These are phyloP conservation scores for Neelides sp. DNA, from an alignment of 1,140 invertebrate genomes.

Conservation along the genomic window DNA sequence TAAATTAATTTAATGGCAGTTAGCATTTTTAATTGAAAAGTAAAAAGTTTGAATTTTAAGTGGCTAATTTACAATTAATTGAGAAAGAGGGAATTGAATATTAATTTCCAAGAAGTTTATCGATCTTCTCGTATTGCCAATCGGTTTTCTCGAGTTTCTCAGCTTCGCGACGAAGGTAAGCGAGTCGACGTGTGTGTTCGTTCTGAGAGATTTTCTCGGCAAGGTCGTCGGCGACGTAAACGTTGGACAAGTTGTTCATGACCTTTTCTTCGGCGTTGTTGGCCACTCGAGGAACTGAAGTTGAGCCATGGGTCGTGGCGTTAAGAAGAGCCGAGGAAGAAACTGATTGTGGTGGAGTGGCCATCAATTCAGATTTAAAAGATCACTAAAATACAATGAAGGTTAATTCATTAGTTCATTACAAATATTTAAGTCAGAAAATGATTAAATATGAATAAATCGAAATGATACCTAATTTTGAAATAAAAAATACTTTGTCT, in stretches of 20 bases:
- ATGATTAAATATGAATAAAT: too few relatives aligned
- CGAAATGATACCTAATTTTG: too few relatives aligned
- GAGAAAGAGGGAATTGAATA: too few relatives aligned
- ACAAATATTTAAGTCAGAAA: too few relatives aligned
- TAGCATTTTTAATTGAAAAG: neutral
- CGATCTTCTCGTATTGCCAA: slow-evolving; percentile 28
- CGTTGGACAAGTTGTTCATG: slow-evolving; percentile 5
- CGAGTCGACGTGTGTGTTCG: slow-evolving; percentile 24
- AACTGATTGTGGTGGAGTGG: too few relatives aligned
- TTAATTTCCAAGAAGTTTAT: slow-evolving; percentile 28
- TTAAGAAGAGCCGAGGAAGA: too few relatives aligned
- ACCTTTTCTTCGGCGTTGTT: slow-evolving; percentile 18
- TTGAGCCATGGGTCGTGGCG: too few relatives aligned
- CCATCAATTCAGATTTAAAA: too few relatives aligned
- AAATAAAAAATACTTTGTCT: too few relatives aligned
- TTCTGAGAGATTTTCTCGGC: slow-evolving; percentile 7
- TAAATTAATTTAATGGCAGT: neutral
- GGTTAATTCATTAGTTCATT: too few relatives aligned
- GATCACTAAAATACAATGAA: too few relatives aligned
- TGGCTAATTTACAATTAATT: neutral
- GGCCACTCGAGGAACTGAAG: too few relatives aligned
- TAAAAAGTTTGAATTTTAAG: neutral
- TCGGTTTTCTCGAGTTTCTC: slow-evolving; percentile 27
- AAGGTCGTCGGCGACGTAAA: slow-evolving; percentile 16
- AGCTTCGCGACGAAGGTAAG: slow-evolving; percentile 20